A percentile compares a stretch with the other conserved stretches of the same genome.
Evolutionary conservation across 2,797 vertebrate species (phyloP).

Genomic region (Sylvilagus floridanus): DNA sequence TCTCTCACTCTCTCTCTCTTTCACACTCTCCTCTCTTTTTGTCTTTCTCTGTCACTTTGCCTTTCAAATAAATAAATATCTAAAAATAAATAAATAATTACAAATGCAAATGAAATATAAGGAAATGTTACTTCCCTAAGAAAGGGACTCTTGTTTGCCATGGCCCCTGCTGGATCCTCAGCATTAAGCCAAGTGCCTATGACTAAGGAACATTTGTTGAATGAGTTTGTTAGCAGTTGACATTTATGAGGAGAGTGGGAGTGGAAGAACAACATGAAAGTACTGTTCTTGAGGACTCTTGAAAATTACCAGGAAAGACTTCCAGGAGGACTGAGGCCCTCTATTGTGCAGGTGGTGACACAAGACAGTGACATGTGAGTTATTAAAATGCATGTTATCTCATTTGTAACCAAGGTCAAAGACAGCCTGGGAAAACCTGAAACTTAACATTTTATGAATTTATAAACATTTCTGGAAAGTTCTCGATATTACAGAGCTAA

Average conservation of each 20-base stretch:
- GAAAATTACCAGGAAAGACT: neutral
- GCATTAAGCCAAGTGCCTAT: neutral
- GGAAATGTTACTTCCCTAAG: neutral
- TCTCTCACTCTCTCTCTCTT: no score
- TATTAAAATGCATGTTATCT: constrained; percentile 16
- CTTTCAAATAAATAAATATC: neutral
- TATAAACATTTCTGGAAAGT: neutral
- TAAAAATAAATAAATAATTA: neutral
- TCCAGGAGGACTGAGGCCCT: neutral
- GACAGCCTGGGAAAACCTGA: neutral
- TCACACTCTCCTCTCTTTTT: no score
- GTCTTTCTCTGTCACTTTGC: no score
- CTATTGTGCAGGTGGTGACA: neutral
- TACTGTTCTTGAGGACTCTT: neutral
- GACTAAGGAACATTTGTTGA: constrained; percentile 12
- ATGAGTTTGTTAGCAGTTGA: constrained; percentile 2
- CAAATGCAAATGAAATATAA: neutral
- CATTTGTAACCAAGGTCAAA: neutral
- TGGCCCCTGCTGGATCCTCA: neutral
- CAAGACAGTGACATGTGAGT: neutral
- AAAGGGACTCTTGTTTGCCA: neutral
- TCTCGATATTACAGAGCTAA: constrained; percentile 20
- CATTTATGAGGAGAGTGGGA: neutral
- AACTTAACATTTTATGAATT: neutral
- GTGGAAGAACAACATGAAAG: neutral